A percentile compares a stretch with the other conserved stretches of the same genome.
Evolutionary conservation across 2,888 invertebrate genomes (phyloP).

Genomic region (Caenorhabditis sp.): DNA sequence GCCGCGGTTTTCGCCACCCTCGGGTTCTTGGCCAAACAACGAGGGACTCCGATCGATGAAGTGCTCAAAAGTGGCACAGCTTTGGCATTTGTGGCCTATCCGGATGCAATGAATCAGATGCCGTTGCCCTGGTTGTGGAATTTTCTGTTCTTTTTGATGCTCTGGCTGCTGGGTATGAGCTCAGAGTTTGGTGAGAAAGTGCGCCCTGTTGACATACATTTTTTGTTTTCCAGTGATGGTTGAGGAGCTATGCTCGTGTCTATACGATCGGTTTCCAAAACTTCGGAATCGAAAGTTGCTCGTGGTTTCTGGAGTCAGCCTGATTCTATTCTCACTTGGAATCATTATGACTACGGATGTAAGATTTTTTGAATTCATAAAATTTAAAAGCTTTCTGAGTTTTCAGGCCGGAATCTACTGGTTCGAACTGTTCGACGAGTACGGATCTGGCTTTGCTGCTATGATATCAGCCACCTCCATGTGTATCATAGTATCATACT

Average conservation of each 20-base stretch:
- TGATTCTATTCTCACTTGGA: conserved; percentile 16
- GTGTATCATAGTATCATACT: conserved; percentile 22
- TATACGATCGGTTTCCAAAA: conserved; percentile 15
- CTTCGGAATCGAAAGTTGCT: conserved; percentile 35
- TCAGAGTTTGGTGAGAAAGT: conserved; percentile 42
- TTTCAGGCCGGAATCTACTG: conserved; percentile 57
- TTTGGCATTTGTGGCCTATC: conserved; percentile 84
- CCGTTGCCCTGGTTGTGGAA: conserved; percentile 83
- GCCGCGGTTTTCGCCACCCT: conserved; percentile 74
- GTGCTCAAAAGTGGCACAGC: conserved; percentile 82
- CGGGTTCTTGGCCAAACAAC: conserved; percentile 71
- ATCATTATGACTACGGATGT: conserved; percentile 30
- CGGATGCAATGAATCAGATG: conserved; percentile 83
- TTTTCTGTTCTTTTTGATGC: conserved; percentile 84
- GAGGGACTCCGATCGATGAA: conserved; percentile 50
- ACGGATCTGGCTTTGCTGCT: conserved; percentile 47
- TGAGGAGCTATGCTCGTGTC: conserved; percentile 47
- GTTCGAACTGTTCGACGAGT: conserved; percentile 56
- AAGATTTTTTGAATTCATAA: background rate
- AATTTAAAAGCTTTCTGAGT: background rate
- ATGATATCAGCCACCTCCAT: conserved; percentile 25
- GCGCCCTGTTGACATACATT: background rate
- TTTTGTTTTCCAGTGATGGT: conserved; percentile 35
- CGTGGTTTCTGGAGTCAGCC: conserved; percentile 16
- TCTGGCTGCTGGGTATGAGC: conserved; percentile 83